Evolutionary conservation across 2,113 vertebrate genomes (phyloP), one percentile per base, ranked within the genome.

Genomic region (Talpa occidentalis): DNA sequence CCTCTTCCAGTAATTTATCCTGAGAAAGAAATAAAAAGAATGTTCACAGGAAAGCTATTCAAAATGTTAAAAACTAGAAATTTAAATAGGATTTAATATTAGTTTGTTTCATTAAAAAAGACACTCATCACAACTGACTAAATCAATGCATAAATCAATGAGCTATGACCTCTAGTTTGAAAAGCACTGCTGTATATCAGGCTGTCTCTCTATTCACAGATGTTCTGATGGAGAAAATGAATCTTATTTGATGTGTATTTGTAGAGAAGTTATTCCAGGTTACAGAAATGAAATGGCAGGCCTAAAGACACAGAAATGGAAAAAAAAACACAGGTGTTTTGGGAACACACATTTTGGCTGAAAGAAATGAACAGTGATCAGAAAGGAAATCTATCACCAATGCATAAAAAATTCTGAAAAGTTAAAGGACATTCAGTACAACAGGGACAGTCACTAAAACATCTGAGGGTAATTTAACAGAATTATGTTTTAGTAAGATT

Each of bases 1-100:
- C 47, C 28, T 89, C 66, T 85, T 44, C 47, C 66, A 72, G 44
- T 72, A 77, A 93, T 73, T 60, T 67, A 84, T 44, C 19, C 28
- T 28, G 70, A 84, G 82, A 40, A 90, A 92, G 49, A 97, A 94
- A 85, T 49, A 16, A 72, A 85, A 77, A 77, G 44, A 24, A 76
- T 67, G 21, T 66, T 93, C 44, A 72, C 40, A 78, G 42, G 64
- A 49, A 2, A 93, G 2, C 52, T 88, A 80, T 70, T 80, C 84
- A 66, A 94, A 93, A 80, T 80, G 74, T 26, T 30, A 88, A 76
- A 74, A 80, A 24, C 21, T 59, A 62, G 32, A 93, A 72, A 88
- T 49, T 59, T 76, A 94, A 91, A 52, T 70, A 91, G 35, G 42
- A 79, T 37, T 77, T 54, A 96, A 86, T 77, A 72, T 11, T 77